These are phyloP conservation scores for Sthenelais limicola DNA, from an alignment of 2,888 invertebrate species.

Conservation along the genomic window DNA sequence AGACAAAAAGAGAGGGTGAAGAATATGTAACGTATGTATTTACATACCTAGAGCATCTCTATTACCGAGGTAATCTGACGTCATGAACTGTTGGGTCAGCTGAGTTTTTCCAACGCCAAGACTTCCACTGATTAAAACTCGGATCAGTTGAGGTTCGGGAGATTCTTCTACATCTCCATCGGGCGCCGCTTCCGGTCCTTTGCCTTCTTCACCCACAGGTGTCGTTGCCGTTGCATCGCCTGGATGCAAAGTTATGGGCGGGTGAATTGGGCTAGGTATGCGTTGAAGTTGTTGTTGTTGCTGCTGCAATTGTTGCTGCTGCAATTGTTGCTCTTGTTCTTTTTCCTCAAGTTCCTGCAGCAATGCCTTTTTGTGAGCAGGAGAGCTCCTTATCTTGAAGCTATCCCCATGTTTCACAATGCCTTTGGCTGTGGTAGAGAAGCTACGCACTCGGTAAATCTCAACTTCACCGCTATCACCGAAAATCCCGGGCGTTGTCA, in stretches of 20 bases:
- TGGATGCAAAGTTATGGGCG: neutral
- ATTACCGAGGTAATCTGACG: constrained; percentile 79
- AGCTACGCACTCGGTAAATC: constrained; percentile 80
- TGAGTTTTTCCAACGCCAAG: constrained; percentile 82
- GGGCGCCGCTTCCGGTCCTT: neutral
- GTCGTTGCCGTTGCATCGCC: neutral
- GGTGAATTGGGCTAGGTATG: neutral
- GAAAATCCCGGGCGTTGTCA: constrained; percentile 26
- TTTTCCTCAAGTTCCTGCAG: constrained; percentile 1
- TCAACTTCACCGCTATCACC: constrained; percentile 45
- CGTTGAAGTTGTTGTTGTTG: no score
- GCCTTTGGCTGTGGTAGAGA: constrained; percentile 92
- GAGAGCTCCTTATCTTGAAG: constrained; percentile 77
- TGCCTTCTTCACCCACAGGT: neutral
- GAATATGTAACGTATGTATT: no score
- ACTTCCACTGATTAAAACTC: constrained; percentile 79
- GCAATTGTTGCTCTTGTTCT: no score
- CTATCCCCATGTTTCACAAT: constrained; percentile 95
- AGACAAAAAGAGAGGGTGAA: no score
- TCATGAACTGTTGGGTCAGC: constrained; percentile 80
- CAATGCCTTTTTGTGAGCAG: neutral
- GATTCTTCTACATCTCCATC: neutral
- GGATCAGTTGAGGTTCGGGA: constrained; percentile 67
- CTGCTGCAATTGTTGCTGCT: no score
- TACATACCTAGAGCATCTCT: neutral